A percentile compares a stretch with the other conserved stretches of the same genome.
phyloP scores from a whole-genome alignment of 1,140 invertebrate species.

The Condylostylus longicornis region DNA sequence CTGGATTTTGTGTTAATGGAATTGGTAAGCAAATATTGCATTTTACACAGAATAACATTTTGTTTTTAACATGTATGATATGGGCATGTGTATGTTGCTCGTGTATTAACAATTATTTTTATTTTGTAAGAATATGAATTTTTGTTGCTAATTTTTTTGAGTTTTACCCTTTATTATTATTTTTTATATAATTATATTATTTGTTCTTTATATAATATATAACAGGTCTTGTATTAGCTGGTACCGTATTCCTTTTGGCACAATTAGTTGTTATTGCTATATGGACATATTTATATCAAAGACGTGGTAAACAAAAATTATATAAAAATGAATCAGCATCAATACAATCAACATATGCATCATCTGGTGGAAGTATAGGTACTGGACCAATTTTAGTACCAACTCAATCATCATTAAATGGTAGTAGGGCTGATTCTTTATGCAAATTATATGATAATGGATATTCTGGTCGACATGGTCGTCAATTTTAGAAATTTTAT shows the following conservation, averaged over 20 bases:
- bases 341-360: constrained; percentile 18
- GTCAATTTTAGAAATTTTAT: constrained; percentile 52
- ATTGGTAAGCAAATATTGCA: neutral
- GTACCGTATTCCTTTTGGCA: constrained; percentile 23
- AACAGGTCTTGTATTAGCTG: constrained; percentile 24
- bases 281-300: constrained; percentile 58
- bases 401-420: constrained; percentile 19
- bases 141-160: too few relatives aligned
- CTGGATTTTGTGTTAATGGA: neutral
- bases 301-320: constrained; percentile 39
- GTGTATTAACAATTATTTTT: too few relatives aligned
- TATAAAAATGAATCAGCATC: constrained; percentile 26
- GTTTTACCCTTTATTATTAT: neutral
- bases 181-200: too few relatives aligned
- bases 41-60: too few relatives aligned
- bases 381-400: constrained; percentile 17
- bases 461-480: constrained; percentile 51
- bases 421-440: constrained; percentile 50
- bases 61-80: too few relatives aligned
- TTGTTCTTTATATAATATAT: too few relatives aligned
- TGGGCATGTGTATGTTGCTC: too few relatives aligned
- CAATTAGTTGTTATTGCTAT: constrained; percentile 28
- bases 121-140: neutral
- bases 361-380: constrained; percentile 24
- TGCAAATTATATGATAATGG: constrained; percentile 75